Conservation (phyloP, 2,797 vertebrate species). For the Myotis findleyi region DNA sequence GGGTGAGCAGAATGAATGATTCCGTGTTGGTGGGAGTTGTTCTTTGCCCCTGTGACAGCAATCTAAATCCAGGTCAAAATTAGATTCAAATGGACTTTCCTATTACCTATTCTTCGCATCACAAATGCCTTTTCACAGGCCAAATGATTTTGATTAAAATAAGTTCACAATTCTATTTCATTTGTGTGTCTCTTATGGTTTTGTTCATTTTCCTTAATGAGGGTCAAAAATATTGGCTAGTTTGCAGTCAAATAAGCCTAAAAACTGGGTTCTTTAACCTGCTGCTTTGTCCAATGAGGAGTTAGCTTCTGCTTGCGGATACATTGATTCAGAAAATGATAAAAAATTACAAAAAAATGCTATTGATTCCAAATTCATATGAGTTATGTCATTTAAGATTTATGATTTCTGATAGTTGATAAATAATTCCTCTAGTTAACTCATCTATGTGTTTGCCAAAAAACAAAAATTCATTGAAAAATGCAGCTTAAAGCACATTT, state of each 20-base stretch:
- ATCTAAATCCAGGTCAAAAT: background rate
- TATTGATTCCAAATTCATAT: background rate
- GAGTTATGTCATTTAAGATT: background rate
- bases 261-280: rapidly evolving
- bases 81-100: background rate
- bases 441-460: too few relatives aligned
- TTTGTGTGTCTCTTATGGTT: background rate
- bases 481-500: background rate
- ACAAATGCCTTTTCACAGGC: background rate
- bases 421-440: background rate
- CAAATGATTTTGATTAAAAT: background rate
- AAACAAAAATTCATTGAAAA: background rate
- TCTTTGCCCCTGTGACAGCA: rapidly evolving
- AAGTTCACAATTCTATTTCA: background rate
- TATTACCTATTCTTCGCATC: background rate
- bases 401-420: background rate
- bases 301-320: background rate
- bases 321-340: background rate
- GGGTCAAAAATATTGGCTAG: rapidly evolving
- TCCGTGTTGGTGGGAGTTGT: rapidly evolving
- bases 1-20: background rate
- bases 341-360: background rate
- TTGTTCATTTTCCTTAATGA: background rate
- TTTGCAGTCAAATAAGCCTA: rapidly evolving
- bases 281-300: rapidly evolving